Evolutionary conservation across 2,797 vertebrate genomes (phyloP), one percentile per base, ranked within the genome.

Genomic region (Erethizon dorsatum): DNA sequence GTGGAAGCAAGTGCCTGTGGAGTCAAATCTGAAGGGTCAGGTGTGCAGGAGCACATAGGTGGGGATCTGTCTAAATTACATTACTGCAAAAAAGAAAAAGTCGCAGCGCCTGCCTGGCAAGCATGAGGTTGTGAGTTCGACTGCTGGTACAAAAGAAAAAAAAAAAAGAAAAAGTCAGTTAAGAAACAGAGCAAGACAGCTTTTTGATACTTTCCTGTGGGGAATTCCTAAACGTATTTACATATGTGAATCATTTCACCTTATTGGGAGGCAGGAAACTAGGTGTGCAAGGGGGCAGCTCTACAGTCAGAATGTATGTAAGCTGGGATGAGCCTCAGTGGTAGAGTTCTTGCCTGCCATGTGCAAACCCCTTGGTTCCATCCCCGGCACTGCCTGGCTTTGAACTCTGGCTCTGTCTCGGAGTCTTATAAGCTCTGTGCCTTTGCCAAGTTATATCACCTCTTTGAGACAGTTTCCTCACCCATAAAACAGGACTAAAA

Each of bases 401-500:
- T 88, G 33, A 87, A 84, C 86, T 77, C 26, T 50, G 45, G 45
- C 73, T 77, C 73, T 63, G 71, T 20, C 33, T 95, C 13, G 20
- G 45, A 79, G 79, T 92, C 57, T 56, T 52, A 69, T 0, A 1
- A 83, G 63, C 63, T 88, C 86, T 89, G 79, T 4, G 14, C 71
- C 77, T 47, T 65, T 47, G 57, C 13, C 83, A 91, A 26, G 54
- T 73, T 63, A n/a, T 3, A 61, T 18, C 18, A 95, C 59, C 52
- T 93, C 71, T 89, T 78, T 88, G 41, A 89, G 54, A 88, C 4
- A 10, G 37, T 79, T 92, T 94, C 91, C 88, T 95, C 78, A 85
- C 6, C 15, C 85, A 63, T 69, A 88, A 95, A 94, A 78, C 3
- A n/a, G 20, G 6, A 87, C 47, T 92, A n/a, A 94, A 83, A 87